Evolutionary conservation across 2,888 invertebrate genomes (phyloP), one percentile per base, ranked within the genome.

Genomic region (Stenodera caucasica): DNA sequence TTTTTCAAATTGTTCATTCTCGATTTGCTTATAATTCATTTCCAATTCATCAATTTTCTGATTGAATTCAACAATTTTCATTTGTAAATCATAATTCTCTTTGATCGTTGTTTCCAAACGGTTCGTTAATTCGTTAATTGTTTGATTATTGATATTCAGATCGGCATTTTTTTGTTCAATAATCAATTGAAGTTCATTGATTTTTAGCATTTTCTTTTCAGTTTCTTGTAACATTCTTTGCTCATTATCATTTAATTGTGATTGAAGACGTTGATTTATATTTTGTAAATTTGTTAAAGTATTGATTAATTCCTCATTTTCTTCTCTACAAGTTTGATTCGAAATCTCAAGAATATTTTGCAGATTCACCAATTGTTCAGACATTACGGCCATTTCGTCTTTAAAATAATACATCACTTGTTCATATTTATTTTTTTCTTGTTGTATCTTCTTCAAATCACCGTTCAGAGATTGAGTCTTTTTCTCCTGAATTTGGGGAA

Each of bases 21-120:
- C 55, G 72, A 35, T 15, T 66, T 58, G 18, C 64, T 59, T 23
- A 71, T 67, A 26, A 26, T 26, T 26, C 5, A 5, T 53, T 71
- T 73, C 15, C 69, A 68, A 59, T 72, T 70, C 49, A 55, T 58
- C 11, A 12, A 40, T 29, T 68, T 70, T 54, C 70, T 71, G 9
- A 29, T 73, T 71, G 7, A 75, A 57, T 12, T 66, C 61, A 6
- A 53, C 53, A 32, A 75, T 69, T 2, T 72, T 75, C 11, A n/a
- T 52, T 30, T 72, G 71, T 9, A 76, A 63, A 15, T 74, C 71
- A 40, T 70, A 66, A 53, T 77, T 76, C 51, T 75, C 68, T n/a
- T 78, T 73, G 18, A 81, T 75, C 0, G 80, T 77, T 0, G 80
- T 73, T 61, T 67, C 70, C 12, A 78, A 62, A 37, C 82, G 81